Evolutionary conservation across 2,797 vertebrate species (phyloP), one percentile per base, ranked within the genome.

Genomic region (Taenioides sp.): DNA sequence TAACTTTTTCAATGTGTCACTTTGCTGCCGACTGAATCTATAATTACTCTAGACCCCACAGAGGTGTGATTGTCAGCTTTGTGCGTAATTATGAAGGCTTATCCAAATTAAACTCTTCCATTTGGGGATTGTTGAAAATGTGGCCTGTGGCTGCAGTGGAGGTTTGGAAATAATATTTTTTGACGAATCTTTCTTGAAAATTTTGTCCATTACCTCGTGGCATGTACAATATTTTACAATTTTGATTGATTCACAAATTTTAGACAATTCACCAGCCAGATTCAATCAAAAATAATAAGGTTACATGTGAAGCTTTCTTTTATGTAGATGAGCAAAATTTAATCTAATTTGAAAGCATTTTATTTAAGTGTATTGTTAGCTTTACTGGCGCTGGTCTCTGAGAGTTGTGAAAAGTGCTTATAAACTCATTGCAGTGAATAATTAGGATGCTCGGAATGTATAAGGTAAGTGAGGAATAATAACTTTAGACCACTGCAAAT

Each of bases 1-100:
- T n/a, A 34, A 40, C 61, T 63, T 63, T 37, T 63, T 63, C 31
- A 63, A 40, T 40, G 40, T 63, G n/a, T 40, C 31, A 63, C 61
- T 18, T 40, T 34, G 31, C 20, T 63, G 20, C 40, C 61, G 20
- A 2, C 61, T 63, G 61, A 10, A 9, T 5, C 1, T 40, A 37
- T 31, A 63, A 63, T 63, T 63, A 63, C 37, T 7, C 37, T 22
- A 12, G 3, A 40, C 31, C 34, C 37, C 61, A 63, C 6, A 63
- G 61, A 63, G 34, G 18, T 20, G 20, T 40, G 61, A 63, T 40
- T 22, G 20, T 11, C 20, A 63, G 61, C 10, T 40, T 20, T n/a
- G 37, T 22, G 31, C 34, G 4, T 9, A 62, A 31, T 31, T 61
- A 10, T 34, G 17, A 17, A 34, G 27, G 9, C 59, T 61, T 61